Percentiles rank a stretch among this genome's conserved stretches.
phyloP scores from a whole-genome alignment of 2,113 vertebrate species.

The Daphoenositta chrysoptera region DNA sequence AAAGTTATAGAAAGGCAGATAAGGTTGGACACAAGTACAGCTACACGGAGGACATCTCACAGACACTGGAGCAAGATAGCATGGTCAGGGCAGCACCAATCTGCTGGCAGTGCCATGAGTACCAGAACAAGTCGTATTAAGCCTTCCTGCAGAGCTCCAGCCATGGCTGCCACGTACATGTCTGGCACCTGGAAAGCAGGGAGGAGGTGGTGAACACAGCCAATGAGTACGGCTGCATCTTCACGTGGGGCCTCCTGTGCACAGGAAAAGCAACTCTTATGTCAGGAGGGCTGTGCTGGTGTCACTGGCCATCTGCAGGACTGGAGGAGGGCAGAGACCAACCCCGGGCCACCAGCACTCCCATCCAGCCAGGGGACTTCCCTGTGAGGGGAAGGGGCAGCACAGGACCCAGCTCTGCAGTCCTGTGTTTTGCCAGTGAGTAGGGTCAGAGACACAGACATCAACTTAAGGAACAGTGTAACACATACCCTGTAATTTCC shows the following conservation, averaged over 20 bases:
- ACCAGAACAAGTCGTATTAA: neutral
- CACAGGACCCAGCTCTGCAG: accelerated
- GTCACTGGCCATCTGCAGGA: neutral
- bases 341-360: neutral
- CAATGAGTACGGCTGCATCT: neutral
- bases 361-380: neutral
- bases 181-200: neutral
- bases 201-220: neutral
- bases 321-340: neutral
- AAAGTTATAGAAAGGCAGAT: neutral
- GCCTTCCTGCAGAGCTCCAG: neutral
- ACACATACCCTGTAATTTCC: neutral
- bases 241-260: accelerated
- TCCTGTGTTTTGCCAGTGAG: neutral
- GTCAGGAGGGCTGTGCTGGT: neutral
- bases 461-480: neutral
- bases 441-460: neutral
- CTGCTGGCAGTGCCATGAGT: neutral
- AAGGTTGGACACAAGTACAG: neutral
- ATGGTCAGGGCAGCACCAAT: accelerated
- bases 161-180: neutral
- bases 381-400: neutral
- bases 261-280: neutral
- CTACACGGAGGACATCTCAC: neutral
- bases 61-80: neutral